These are phyloP conservation scores for Orestias chungarensis DNA, from an alignment of 2,797 vertebrate genomes.

Conservation along the genomic window DNA sequence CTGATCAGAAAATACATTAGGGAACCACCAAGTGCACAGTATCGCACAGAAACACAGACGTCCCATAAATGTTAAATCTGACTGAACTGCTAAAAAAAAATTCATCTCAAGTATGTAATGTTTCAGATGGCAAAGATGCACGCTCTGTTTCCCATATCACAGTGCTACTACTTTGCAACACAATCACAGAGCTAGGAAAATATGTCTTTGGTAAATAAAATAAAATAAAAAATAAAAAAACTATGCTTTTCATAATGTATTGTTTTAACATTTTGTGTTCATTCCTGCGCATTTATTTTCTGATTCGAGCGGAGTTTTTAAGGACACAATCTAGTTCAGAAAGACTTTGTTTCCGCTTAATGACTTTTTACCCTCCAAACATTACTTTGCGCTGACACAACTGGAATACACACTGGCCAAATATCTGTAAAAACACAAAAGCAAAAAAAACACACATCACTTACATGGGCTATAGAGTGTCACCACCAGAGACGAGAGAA, in stretches of 20 bases:
- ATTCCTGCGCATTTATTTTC: background rate
- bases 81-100: background rate
- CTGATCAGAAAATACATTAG: background rate
- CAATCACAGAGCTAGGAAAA: background rate
- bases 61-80: too few species aligned
- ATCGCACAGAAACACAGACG: background rate
- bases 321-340: conserved; percentile 35
- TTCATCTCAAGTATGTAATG: background rate
- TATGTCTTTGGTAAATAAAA: background rate
- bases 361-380: conserved; percentile 63
- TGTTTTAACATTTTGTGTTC: background rate
- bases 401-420: conserved; percentile 27
- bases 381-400: conserved; percentile 64
- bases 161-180: background rate
- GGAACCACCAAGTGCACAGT: background rate
- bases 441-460: conserved; percentile 48
- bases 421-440: conserved; percentile 44
- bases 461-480: conserved; percentile 63
- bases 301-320: conserved; percentile 1
- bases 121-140: background rate
- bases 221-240: too few species aligned
- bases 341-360: conserved; percentile 51
- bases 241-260: background rate
- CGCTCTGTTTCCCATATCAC: background rate
- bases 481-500: conserved; percentile 61